A percentile compares a stretch with the other conserved stretches of the same genome.
phyloP scores from a whole-genome alignment of 2,113 vertebrate species.

The Porphyrio hochstetteri region DNA sequence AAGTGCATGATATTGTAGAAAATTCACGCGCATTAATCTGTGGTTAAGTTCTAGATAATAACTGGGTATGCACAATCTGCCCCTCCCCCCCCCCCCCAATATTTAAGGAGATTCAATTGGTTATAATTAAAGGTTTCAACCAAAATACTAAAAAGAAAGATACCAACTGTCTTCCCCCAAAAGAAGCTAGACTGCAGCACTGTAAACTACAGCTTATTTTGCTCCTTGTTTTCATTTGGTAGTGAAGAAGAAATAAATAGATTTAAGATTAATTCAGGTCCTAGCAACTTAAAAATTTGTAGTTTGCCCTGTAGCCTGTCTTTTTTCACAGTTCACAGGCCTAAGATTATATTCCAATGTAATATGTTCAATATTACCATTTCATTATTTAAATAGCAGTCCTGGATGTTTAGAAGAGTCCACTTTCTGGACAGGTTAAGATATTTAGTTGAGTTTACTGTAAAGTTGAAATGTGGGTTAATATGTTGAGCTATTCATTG shows the following conservation, averaged over 20 bases:
- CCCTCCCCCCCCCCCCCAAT: conserved; percentile 50
- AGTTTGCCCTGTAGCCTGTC: neutral
- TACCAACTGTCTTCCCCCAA: conserved; percentile 20
- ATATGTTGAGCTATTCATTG: neutral
- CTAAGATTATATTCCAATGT: neutral
- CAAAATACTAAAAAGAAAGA: conserved; percentile 53
- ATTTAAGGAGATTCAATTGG: conserved; percentile 49
- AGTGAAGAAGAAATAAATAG: neutral
- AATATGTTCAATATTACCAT: neutral
- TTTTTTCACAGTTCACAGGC: neutral
- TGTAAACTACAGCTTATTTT: conserved; percentile 17
- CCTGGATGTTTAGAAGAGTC: neutral
- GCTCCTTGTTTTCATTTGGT: neutral
- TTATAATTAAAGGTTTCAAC: conserved; percentile 63
- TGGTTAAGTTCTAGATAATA: conserved; percentile 51
- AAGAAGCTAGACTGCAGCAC: neutral
- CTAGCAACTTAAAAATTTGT: neutral
- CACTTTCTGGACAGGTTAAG: neutral
- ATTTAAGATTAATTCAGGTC: neutral
- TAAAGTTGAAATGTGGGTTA: neutral
- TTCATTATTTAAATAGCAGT: neutral
- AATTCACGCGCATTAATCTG: conserved; percentile 47
- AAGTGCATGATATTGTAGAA: conserved; percentile 39
- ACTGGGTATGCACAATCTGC: conserved; percentile 26
- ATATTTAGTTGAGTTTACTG: neutral